phyloP scores from a whole-genome alignment of 1,140 invertebrate species.

The Drosophila kanapiae region DNA sequence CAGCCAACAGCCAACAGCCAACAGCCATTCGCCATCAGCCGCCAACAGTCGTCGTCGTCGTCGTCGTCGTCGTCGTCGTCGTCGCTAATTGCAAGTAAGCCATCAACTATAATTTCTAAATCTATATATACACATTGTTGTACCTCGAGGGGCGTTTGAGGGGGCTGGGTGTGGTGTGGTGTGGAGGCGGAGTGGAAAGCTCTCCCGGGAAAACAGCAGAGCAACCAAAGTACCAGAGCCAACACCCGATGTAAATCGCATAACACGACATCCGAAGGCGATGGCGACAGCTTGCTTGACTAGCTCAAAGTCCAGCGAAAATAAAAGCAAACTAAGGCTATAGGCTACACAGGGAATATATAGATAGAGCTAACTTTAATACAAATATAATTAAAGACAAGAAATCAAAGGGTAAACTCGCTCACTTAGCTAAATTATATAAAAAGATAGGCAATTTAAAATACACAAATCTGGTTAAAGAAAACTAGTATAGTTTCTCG shows the following conservation, averaged over 20 bases:
- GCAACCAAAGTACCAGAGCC: constrained; percentile 27
- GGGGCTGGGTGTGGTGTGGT: neutral
- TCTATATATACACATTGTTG: constrained; percentile 29
- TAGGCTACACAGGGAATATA: constrained; percentile 13
- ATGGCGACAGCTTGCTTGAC: constrained; percentile 79
- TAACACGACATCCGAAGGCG: constrained; percentile 70
- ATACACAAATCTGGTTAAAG: no score
- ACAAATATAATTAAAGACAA: neutral
- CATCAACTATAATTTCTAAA: constrained; percentile 49
- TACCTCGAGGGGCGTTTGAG: neutral
- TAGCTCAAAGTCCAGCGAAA: constrained; percentile 75
- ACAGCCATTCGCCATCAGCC: constrained; percentile 13
- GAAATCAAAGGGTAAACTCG: neutral
- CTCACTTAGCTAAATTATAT: no score
- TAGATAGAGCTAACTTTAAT: no score
- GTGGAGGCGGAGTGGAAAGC: constrained; percentile 18
- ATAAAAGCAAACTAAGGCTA: constrained; percentile 28
- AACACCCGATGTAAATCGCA: constrained; percentile 75
- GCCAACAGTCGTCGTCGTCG: constrained; percentile 7
- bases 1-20: constrained; percentile 12
- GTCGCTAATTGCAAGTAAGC: constrained; percentile 49
- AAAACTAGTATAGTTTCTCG: no score
- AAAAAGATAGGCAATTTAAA: no score
- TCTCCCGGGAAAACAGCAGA: constrained; percentile 35
- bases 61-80: constrained; percentile 3